These are phyloP conservation scores for Paracanthobrama guichenoti DNA, from an alignment of 2,113 vertebrate species.

Conservation along the genomic window DNA sequence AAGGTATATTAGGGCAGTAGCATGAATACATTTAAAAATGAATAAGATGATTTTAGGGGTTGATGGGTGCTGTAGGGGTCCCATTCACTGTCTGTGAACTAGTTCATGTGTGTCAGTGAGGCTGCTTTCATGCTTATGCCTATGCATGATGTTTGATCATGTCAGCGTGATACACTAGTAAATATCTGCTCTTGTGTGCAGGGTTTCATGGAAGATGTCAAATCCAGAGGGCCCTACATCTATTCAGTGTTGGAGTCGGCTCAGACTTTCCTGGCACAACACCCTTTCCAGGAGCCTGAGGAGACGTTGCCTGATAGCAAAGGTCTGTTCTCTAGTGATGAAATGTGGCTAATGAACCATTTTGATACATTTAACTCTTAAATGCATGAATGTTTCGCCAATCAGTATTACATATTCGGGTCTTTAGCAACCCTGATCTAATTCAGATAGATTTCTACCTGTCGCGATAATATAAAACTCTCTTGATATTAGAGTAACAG, in stretches of 20 bases:
- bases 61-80: background rate
- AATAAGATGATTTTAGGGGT: background rate
- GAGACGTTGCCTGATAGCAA: constrained; percentile 85
- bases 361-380: background rate
- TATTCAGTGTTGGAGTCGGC: constrained; percentile 95
- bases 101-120: constrained; percentile 24
- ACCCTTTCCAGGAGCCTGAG: constrained; percentile 93
- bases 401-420: no score
- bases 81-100: constrained; percentile 19
- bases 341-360: background rate
- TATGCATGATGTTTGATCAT: constrained; percentile 22
- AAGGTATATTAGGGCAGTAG: no score
- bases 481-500: no score
- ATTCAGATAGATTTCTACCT: no score
- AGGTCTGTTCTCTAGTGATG: constrained; percentile 74
- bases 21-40: no score
- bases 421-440: no score
- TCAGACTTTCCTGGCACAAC: constrained; percentile 93
- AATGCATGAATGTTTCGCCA: no score
- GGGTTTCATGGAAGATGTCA: constrained; percentile 98
- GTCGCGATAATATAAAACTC: no score
- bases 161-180: background rate
- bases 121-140: constrained; percentile 17
- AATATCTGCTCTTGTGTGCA: constrained; percentile 60
- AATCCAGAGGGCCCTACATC: constrained; percentile 94